These are phyloP conservation scores for Synanthedon andrenaeformis DNA, from an alignment of 2,888 invertebrate genomes.

Conservation along the genomic window DNA sequence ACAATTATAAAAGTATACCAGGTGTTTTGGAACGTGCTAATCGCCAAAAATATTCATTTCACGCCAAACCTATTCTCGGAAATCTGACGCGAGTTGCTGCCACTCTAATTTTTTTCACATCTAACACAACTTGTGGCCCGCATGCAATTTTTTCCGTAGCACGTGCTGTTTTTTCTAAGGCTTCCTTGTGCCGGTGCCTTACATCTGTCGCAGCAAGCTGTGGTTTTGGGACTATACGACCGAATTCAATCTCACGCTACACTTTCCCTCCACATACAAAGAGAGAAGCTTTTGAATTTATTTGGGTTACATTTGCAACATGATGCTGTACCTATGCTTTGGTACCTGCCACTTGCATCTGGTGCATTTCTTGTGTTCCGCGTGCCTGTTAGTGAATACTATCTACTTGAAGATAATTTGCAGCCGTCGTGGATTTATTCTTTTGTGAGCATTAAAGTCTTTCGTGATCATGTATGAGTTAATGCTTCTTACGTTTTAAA, in stretches of 20 bases:
- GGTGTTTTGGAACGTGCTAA: slow-evolving; percentile 21
- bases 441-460: no score
- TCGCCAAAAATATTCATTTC: slow-evolving; percentile 40
- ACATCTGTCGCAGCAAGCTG: slow-evolving; percentile 65
- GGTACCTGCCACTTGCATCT: slow-evolving; percentile 60
- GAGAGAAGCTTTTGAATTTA: slow-evolving; percentile 14
- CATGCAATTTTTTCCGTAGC: slow-evolving; percentile 62
- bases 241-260: slow-evolving; percentile 15
- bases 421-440: slow-evolving; percentile 8
- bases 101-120: slow-evolving; percentile 30
- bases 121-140: slow-evolving; percentile 61
- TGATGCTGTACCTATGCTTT: slow-evolving; percentile 49
- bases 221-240: slow-evolving; percentile 40
- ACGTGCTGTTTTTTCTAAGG: slow-evolving; percentile 57
- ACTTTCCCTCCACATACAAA: neutral
- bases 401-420: slow-evolving; percentile 16
- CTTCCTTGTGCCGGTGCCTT: slow-evolving; percentile 51
- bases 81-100: slow-evolving; percentile 34
- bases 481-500: no score
- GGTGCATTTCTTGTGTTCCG: slow-evolving; percentile 50
- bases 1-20: slow-evolving; percentile 10
- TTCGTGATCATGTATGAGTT: no score
- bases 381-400: slow-evolving; percentile 44
- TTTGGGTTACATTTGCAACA: slow-evolving; percentile 48
- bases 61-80: slow-evolving; percentile 33